Evolutionary conservation across 2,113 vertebrate species (phyloP), one percentile per base, ranked within the genome.

Genomic region (Bos indicus): DNA sequence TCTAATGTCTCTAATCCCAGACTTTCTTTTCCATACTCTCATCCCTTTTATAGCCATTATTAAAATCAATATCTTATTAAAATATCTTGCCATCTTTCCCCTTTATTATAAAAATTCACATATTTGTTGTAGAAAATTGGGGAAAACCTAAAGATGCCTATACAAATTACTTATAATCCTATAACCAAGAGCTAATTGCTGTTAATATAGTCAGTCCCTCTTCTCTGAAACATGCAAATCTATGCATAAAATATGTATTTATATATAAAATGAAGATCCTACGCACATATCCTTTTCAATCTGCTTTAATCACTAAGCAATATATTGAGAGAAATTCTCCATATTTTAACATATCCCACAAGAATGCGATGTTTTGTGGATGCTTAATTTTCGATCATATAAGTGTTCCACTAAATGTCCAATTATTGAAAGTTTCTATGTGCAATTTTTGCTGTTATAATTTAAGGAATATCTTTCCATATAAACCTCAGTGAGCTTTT

Each of bases 401-500:
- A 51, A 30, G n/a, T 96, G 28, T 95, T 48, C 52, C 28, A 71
- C 15, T 96, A 89, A 93, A 52, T 51, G 21, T 85, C 14, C 5
- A 64, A 36, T 81, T 96, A 78, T 62, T 86, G 46, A 92, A 74
- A 90, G 16, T 62, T 62, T 93, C 60, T 60, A 48, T 48, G 33
- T 97, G 52, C 12, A 71, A 14, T 96, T 92, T 95, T 97, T 98
- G 59, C 43, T 95, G 36, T 89, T 62, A 71, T 54, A 88, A 95
- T 88, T 96, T 87, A 96, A 92, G 43, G 46, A 92, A 56, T 95
- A 83, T 88, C 8, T 90, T 90, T 87, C 74, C 57, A 82, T 95
- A 94, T 95, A 97, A 97, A 97, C 91, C 17, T 97, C 64, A 95
- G 59, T 97, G 60, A 96, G 48, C 51, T 92, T 92, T 97, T 97